Evolutionary conservation across 2,797 vertebrate species (phyloP).

Genomic region (Thaleichthys pacificus): DNA sequence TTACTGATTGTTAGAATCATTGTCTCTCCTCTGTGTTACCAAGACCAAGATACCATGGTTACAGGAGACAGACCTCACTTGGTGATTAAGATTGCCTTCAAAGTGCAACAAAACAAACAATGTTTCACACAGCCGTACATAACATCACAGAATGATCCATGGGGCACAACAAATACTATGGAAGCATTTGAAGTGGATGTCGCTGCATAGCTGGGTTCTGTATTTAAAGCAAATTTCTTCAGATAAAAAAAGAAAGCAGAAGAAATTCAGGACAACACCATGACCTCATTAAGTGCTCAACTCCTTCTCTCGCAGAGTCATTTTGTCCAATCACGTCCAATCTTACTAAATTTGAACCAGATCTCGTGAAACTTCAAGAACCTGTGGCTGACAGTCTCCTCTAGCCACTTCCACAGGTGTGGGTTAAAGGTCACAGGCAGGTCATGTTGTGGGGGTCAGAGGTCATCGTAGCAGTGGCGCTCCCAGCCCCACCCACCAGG

Average conservation of each 20-base stretch:
- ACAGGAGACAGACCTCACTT: background rate
- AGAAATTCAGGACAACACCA: constrained; percentile 60
- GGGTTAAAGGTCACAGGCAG: constrained; percentile 80
- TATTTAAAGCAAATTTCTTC: constrained; percentile 82
- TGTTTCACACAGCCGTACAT: background rate
- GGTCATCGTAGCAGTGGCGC: constrained; percentile 80
- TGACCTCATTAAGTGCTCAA: constrained; percentile 28
- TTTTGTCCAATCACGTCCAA: constrained; percentile 63
- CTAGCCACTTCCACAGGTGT: constrained; percentile 24
- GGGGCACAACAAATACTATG: constrained; percentile 57
- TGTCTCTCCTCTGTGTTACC: constrained; percentile 23
- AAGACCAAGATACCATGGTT: constrained; percentile 9
- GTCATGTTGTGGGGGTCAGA: constrained; percentile 82
- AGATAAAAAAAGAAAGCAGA: constrained; percentile 65
- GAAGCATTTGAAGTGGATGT: constrained; percentile 82
- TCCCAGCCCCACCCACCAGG: constrained; percentile 79
- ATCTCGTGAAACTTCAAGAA: background rate
- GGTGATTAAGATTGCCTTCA: background rate
- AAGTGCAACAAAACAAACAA: background rate
- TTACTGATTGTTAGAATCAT: constrained; percentile 51
- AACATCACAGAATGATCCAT: background rate
- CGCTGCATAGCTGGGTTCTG: constrained; percentile 90
- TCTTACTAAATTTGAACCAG: constrained; percentile 62
- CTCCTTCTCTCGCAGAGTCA: constrained; percentile 11
- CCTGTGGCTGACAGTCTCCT: background rate